Evolutionary conservation across 2,888 invertebrate genomes (phyloP).

Genomic region (Netelia inedita): DNA sequence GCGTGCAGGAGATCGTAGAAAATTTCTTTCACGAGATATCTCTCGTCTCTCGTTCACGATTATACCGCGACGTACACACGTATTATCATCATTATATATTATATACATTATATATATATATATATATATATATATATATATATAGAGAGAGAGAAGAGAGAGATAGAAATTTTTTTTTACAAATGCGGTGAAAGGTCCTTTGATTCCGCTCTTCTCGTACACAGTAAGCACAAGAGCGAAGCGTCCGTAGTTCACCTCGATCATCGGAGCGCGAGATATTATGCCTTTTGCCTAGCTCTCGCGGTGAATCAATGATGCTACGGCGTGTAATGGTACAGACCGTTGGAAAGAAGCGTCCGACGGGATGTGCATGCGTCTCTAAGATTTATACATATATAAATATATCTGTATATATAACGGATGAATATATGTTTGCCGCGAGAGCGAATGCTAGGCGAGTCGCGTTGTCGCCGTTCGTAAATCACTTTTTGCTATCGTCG

Average conservation of each 20-base stretch:
- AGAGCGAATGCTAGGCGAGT: constrained; percentile 17
- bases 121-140: neutral
- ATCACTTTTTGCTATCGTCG: constrained; percentile 66
- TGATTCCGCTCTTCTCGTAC: constrained; percentile 37
- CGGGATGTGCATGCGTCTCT: constrained; percentile 35
- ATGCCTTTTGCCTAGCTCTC: constrained; percentile 34
- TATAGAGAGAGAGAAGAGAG: neutral
- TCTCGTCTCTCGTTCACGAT: constrained; percentile 20
- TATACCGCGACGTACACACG: constrained; percentile 20
- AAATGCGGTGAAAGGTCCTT: constrained; percentile 53
- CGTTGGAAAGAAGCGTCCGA: constrained; percentile 44
- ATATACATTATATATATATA: neutral
- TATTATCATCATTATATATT: constrained; percentile 14
- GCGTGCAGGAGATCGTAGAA: constrained; percentile 39
- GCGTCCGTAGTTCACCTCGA: constrained; percentile 26
- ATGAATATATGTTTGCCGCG: neutral
- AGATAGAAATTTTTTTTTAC: constrained; percentile 44
- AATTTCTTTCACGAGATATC: constrained; percentile 27
- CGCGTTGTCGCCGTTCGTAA: constrained; percentile 58
- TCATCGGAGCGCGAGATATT: constrained; percentile 51
- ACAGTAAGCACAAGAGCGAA: neutral
- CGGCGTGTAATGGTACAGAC: constrained; percentile 20
- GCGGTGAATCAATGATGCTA: constrained; percentile 52
- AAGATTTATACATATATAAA: constrained; percentile 32
- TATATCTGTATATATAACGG: constrained; percentile 2